A percentile compares a stretch with the other conserved stretches of the same genome.
Conservation (phyloP, 1,140 invertebrate genomes). For the Halictus rubicundus region DNA sequence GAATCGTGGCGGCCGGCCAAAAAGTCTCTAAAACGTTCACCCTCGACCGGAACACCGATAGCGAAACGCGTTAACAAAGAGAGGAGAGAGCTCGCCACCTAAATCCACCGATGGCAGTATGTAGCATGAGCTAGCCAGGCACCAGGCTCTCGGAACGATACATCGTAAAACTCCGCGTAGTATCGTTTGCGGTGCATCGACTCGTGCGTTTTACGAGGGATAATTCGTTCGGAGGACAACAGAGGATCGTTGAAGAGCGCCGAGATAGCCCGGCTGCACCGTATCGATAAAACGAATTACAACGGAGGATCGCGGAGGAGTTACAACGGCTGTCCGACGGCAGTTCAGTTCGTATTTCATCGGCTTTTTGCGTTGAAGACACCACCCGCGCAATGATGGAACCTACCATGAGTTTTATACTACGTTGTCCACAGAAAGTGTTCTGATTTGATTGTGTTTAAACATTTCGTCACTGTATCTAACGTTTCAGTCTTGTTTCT, state of each 20-base stretch:
- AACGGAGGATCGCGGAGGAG: background rate
- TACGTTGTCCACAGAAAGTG: too few relatives aligned
- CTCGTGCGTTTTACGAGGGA: slow-evolving; percentile 33
- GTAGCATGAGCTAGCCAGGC: background rate
- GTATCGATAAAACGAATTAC: slow-evolving; percentile 44
- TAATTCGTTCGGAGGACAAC: slow-evolving; percentile 35
- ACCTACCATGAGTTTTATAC: too few relatives aligned
- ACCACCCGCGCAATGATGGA: too few relatives aligned
- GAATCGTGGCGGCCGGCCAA: background rate
- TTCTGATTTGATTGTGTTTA: too few relatives aligned
- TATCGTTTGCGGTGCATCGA: slow-evolving; percentile 19
- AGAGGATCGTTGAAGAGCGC: background rate
- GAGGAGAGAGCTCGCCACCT: background rate
- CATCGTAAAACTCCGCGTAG: slow-evolving; percentile 20
- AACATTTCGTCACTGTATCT: too few relatives aligned
- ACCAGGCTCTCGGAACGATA: background rate
- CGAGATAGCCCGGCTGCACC: background rate
- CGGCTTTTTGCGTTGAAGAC: background rate
- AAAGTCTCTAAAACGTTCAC: slow-evolving; percentile 4
- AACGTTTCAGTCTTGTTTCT: too few relatives aligned
- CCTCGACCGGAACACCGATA: background rate
- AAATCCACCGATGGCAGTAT: background rate
- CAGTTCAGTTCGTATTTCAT: background rate
- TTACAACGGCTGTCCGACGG: background rate
- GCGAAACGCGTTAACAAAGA: slow-evolving; percentile 8